Evolutionary conservation across 2,888 invertebrate genomes (phyloP).

Genomic region (Trichopoda pennipes): DNA sequence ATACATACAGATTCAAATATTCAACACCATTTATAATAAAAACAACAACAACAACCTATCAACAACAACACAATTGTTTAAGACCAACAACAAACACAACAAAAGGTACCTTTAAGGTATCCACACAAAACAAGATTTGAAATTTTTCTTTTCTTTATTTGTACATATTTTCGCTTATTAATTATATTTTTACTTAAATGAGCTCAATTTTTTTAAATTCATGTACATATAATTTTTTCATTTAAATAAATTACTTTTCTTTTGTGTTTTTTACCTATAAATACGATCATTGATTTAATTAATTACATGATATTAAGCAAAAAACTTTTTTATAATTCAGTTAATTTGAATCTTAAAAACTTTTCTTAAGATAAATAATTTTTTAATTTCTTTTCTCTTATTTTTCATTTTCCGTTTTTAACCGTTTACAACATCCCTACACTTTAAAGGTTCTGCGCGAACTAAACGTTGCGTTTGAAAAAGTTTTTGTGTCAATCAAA

Average conservation of each 20-base stretch:
- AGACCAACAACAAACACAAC: slow-evolving; percentile 70
- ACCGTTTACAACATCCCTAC: slow-evolving; percentile 47
- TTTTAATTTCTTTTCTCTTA: slow-evolving; percentile 19
- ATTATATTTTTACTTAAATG: slow-evolving; percentile 19
- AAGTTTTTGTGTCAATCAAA: not conserved
- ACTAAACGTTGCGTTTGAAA: slow-evolving; percentile 53
- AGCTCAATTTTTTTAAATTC: slow-evolving; percentile 24
- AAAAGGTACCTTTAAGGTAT: slow-evolving; percentile 74
- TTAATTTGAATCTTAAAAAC: slow-evolving; percentile 19
- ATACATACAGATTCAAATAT: slow-evolving; percentile 66
- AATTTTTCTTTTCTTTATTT: slow-evolving; percentile 48
- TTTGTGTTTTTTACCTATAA: not conserved
- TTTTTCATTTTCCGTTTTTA: not conserved
- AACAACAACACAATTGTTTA: slow-evolving; percentile 60
- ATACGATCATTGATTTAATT: slow-evolving; percentile 23
- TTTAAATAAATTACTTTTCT: slow-evolving; percentile 8
- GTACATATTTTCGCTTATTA: slow-evolving; percentile 29
- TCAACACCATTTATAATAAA: slow-evolving; percentile 38
- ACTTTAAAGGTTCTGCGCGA: slow-evolving; percentile 59
- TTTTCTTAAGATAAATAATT: slow-evolving; percentile 1
- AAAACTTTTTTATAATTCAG: slow-evolving; percentile 23
- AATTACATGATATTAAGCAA: slow-evolving; percentile 23
- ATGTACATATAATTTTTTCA: slow-evolving; percentile 12
- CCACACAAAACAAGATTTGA: slow-evolving; percentile 70
- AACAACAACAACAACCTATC: slow-evolving; percentile 60